phyloP scores from a whole-genome alignment of 2,113 vertebrate species.

The Anseranas semipalmata region DNA sequence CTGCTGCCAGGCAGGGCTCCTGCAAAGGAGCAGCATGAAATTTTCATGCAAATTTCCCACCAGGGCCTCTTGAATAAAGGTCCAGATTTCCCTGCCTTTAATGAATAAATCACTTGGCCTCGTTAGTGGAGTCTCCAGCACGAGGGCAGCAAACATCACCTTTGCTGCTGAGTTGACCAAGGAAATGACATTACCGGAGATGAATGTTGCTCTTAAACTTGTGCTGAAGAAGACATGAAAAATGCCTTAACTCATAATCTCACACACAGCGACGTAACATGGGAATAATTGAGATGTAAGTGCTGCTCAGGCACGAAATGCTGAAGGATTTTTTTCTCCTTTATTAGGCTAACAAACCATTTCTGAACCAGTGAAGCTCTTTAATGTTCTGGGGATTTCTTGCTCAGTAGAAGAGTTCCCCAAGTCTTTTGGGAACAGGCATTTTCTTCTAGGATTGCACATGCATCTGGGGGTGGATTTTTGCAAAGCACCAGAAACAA shows the following conservation, averaged over 20 bases:
- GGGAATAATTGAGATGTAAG: conserved; percentile 34
- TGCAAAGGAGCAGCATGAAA: conserved; percentile 16
- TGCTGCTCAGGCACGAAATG: conserved; percentile 21
- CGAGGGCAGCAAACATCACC: conserved; percentile 4
- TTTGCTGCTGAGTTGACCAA: conserved; percentile 1
- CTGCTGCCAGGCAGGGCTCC: neutral
- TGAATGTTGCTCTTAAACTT: conserved; percentile 17
- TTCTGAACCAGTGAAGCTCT: neutral
- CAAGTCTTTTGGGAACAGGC: neutral
- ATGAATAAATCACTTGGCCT: conserved; percentile 51
- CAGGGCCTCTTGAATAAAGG: neutral
- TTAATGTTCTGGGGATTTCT: neutral
- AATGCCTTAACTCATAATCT: neutral
- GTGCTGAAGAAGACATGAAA: conserved; percentile 2
- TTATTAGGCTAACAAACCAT: conserved; percentile 11
- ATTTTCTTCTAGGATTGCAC: neutral
- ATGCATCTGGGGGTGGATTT: neutral
- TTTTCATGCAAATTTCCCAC: conserved; percentile 55
- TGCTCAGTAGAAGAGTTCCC: neutral
- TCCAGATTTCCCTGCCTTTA: conserved; percentile 17
- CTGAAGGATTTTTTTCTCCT: neutral
- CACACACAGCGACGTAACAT: neutral
- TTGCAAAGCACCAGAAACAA: neutral
- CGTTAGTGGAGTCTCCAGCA: neutral
- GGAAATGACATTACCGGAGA: neutral